Base-by-base conservation (phyloP, 2,113 vertebrate genomes). In the Benitochromis conjunctus region DNA sequence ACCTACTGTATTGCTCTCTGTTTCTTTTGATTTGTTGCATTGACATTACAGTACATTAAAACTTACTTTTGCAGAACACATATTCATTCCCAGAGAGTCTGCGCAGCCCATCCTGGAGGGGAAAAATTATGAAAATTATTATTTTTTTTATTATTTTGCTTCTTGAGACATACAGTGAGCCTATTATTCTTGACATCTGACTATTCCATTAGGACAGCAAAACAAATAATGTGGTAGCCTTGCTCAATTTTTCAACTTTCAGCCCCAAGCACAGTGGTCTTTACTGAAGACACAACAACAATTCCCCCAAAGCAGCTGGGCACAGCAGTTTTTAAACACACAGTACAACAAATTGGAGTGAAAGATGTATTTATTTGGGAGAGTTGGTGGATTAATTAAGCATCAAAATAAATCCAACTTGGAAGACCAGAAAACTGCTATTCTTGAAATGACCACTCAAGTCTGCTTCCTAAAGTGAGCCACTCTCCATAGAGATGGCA, bases 31-130 rank as follows among this genome's bases (percentile, higher is more conserved):
- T 29, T 57, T 43, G 13, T 38, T 56, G 14, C 10, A 76, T 29
- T 21, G 5, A 16, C 14, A 34, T 16, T 36, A 26, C 10, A 10
- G 16, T 8, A 48, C n/a, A 38, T 12, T 34, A 21, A 14, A 83
- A 95, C 97, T 96, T 97, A 98, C 98, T 98, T 96, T 99, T 99
- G 66, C 97, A 97, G 95, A 99, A 98, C 82, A 97, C 96, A 48
- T 97, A 98, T 89, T 99, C 98, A 13, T 98, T 98, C 94, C 97
- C 98, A 76, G 98, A 98, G 66, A 98, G 90, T 94, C 97, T 97
- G 93, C 97, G 95, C 89, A 99, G 95, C 24, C 98, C 97, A 83
- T 98, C 98, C 98, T 99, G 92, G 4, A 84, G 41, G 79, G 95
- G 95, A 9, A 92, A 43, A 83, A 71, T 64, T 77, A n/a, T 21